phyloP scores from a whole-genome alignment of 1,140 invertebrate species.

The Teleogryllus occipitalis region DNA sequence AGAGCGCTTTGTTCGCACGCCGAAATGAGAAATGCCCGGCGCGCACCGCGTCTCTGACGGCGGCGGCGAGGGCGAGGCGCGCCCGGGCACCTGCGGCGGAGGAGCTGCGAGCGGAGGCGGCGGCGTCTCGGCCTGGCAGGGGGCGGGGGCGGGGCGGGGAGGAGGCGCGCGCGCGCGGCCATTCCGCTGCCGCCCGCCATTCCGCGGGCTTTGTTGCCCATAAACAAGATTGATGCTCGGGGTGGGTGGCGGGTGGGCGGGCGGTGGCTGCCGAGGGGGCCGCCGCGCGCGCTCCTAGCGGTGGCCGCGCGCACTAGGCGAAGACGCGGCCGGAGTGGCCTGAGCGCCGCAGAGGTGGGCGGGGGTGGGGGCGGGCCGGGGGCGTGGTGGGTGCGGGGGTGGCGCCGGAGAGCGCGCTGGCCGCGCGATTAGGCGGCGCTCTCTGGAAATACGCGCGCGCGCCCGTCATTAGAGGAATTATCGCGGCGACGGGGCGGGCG shows the following conservation, averaged over 20 bases:
- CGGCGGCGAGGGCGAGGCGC: no score
- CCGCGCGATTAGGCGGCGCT: background rate
- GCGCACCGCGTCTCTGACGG: no score
- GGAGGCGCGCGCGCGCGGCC: background rate
- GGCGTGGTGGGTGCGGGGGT: no score
- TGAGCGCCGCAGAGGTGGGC: no score
- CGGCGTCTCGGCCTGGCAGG: background rate
- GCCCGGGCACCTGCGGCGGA: no score
- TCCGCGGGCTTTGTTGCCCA: constrained; percentile 34
- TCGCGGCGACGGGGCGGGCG: background rate
- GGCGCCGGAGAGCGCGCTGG: no score
- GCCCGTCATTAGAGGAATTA: background rate
- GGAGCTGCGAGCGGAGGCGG: no score
- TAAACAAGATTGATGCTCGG: constrained; percentile 36
- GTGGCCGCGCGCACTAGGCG: no score
- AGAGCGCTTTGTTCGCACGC: background rate
- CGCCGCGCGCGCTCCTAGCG: background rate
- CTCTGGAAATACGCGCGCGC: background rate
- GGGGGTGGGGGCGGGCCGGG: no score
- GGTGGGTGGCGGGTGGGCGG: constrained; percentile 26
- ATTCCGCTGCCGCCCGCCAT: constrained; percentile 14
- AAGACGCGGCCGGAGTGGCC: no score
- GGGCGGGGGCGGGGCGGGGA: no score
- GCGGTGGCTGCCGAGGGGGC: constrained; percentile 2
- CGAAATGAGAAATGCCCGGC: constrained; percentile 3